These are phyloP conservation scores for Thymelicus lineola DNA, from an alignment of 2,888 invertebrate genomes.

Conservation along the genomic window DNA sequence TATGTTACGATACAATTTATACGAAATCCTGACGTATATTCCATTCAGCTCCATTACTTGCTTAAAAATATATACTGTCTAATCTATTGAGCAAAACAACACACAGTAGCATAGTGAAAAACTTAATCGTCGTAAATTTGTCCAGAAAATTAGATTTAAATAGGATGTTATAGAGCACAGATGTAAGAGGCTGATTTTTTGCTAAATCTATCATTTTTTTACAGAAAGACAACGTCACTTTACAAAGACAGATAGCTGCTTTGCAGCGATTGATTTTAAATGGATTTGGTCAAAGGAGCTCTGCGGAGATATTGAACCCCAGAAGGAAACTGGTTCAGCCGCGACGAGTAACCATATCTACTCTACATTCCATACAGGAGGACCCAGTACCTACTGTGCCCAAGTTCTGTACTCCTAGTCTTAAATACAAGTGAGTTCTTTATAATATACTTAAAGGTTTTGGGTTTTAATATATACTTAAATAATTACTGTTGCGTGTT, in stretches of 20 bases:
- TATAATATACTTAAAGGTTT: conserved; percentile 6
- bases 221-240: conserved; percentile 66
- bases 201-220: conserved; percentile 37
- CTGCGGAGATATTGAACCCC: conserved; percentile 54
- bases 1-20: not conserved
- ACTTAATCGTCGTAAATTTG: too few relatives aligned
- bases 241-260: conserved; percentile 66
- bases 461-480: too few relatives aligned
- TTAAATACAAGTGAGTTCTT: conserved; percentile 73
- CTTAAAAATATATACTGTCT: too few relatives aligned
- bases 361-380: conserved; percentile 57
- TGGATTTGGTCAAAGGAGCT: conserved; percentile 62
- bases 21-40: too few relatives aligned
- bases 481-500: too few relatives aligned
- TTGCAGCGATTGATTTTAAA: conserved; percentile 69
- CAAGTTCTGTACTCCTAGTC: conserved; percentile 68
- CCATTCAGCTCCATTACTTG: too few relatives aligned
- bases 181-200: too few relatives aligned
- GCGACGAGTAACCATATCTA: conserved; percentile 69
- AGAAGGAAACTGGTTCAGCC: conserved; percentile 60
- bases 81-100: too few relatives aligned
- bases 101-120: too few relatives aligned
- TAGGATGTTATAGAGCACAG: too few relatives aligned
- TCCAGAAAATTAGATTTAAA: too few relatives aligned
- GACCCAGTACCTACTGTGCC: conserved; percentile 52